phyloP scores from a whole-genome alignment of 2,888 invertebrate species.

The Polyommatus icarus region DNA sequence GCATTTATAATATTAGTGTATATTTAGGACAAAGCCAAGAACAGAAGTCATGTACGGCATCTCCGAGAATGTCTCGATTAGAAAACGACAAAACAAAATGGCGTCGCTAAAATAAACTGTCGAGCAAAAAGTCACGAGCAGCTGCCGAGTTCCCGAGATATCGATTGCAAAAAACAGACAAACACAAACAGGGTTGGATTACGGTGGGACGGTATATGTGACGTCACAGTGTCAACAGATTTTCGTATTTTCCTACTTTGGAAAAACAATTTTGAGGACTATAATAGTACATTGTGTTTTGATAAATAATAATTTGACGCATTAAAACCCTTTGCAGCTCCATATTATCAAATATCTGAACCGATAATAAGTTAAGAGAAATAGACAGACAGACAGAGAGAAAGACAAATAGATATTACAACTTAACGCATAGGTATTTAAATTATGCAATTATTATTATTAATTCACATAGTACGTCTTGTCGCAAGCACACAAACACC shows the following conservation, averaged over 20 bases:
- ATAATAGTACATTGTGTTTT: background rate
- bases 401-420: too few species aligned
- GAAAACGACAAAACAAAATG: conserved; percentile 36
- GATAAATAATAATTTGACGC: background rate
- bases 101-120: conserved; percentile 40
- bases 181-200: conserved; percentile 41
- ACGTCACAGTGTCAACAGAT: background rate
- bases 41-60: background rate
- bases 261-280: background rate
- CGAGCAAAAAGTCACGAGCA: conserved; percentile 48
- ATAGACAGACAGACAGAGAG: too few species aligned
- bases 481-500: too few species aligned
- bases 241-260: background rate
- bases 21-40: background rate
- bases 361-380: too few species aligned
- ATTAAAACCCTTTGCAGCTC: too few species aligned
- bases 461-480: too few species aligned
- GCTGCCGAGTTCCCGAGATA: conserved; percentile 72
- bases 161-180: conserved; percentile 60
- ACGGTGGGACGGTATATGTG: conserved; percentile 6
- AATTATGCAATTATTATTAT: too few species aligned
- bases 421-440: too few species aligned
- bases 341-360: too few species aligned
- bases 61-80: conserved; percentile 18
- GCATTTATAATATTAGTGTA: background rate